Base-by-base conservation (phyloP, 2,888 invertebrate genomes). In the Nasonia oneida region DNA sequence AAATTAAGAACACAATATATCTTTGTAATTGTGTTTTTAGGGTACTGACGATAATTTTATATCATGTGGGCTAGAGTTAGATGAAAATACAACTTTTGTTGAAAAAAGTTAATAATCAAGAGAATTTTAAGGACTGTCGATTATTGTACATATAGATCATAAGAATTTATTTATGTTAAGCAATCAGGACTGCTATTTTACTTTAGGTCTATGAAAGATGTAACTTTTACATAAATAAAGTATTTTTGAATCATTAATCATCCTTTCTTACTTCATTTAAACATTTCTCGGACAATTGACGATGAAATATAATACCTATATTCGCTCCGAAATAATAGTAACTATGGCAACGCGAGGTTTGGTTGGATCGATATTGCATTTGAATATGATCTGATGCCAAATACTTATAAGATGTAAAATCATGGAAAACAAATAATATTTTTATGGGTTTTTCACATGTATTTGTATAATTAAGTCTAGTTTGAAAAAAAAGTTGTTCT, bases 1-100 rank as follows among this genome's bases (percentile, higher is more conserved):
- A 5, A 70, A 1, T 29, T 10, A 6, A 64, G 29, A 18, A 64
- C n/a, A 14, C 14, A 23, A 33, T 67, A 14, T 67, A 61, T 10
- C n/a, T 50, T 73, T 84, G 18, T 82, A 15, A 37, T 33, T 85
- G 33, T 67, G 83, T 14, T 89, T 83, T 37, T 80, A 93, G 92
- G 91, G 90, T 57, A 88, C 89, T 5, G 91, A 88, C 8, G 90
- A 91, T 33, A 91, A 91, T 77, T 93, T 91, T 64, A 90, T 92
- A 78, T 89, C 90, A 4, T 92, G 92, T 86, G 87, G 90, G 42
- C 88, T 92, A 86, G 90, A 88, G 78, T 90, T 92, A 18, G 91
- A 91, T 77, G 91, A 91, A 42, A 89, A 88, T 83, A 81, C 90
- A 14, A 90, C 87, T 73, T 92, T 88, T 74, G 86, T 57, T 23